Evolutionary conservation across 2,113 vertebrate genomes (phyloP).

Genomic region (Oceanodroma tethys): DNA sequence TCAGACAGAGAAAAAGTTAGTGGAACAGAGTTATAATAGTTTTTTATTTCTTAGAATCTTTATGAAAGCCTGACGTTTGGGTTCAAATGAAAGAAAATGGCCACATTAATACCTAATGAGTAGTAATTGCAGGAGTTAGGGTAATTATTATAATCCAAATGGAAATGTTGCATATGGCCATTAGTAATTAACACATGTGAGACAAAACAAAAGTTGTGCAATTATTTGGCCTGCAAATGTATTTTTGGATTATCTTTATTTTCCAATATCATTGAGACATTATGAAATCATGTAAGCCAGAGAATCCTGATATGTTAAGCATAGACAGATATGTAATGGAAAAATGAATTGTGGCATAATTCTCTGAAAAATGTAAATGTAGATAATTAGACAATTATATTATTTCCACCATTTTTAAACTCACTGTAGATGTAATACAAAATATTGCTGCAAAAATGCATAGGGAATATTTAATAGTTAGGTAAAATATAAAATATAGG

Average conservation of each 20-base stretch:
- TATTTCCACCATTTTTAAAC: not conserved
- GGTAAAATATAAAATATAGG: not conserved
- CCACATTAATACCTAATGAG: not conserved
- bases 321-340: not conserved
- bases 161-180: not conserved
- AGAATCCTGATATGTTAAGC: not conserved
- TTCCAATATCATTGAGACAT: not conserved
- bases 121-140: not conserved
- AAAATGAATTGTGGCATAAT: not conserved
- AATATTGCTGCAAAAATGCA: not conserved
- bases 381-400: not conserved
- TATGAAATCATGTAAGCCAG: not conserved
- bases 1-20: not conserved
- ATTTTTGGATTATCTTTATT: not conserved
- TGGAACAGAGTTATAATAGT: not conserved
- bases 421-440: not conserved
- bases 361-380: not conserved
- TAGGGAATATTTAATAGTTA: not conserved
- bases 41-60: not conserved
- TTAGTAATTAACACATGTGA: not conserved
- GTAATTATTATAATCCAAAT: not conserved
- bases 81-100: not conserved
- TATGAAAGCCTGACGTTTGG: not conserved
- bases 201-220: not conserved
- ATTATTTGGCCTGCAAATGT: not conserved